Evolutionary conservation across 2,113 vertebrate species (phyloP).

Genomic region (Lepus europaeus): DNA sequence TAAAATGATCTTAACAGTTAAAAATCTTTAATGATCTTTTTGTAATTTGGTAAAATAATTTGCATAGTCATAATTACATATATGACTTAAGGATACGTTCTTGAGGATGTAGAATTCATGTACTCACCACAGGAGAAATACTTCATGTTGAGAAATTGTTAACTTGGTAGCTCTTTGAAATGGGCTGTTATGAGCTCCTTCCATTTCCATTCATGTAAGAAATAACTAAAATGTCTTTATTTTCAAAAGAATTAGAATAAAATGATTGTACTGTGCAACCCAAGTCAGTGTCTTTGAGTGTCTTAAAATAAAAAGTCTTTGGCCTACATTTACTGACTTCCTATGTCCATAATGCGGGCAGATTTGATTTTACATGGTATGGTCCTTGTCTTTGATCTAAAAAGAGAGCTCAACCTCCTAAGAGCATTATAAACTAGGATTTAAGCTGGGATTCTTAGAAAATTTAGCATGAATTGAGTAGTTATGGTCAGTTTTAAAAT

Average conservation of each 20-base stretch:
- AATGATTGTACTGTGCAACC: neutral
- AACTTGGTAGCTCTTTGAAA: slow-evolving; percentile 12
- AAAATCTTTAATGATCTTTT: no score
- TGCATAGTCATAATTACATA: neutral
- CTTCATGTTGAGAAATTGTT: slow-evolving; percentile 7
- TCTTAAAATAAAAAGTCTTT: neutral
- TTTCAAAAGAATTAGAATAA: slow-evolving; percentile 53
- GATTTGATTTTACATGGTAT: slow-evolving; percentile 43
- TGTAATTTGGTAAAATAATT: slow-evolving; percentile 23
- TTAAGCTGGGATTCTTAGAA: slow-evolving; percentile 51
- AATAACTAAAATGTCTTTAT: slow-evolving; percentile 53
- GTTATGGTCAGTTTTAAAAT: slow-evolving; percentile 22
- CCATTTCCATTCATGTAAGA: slow-evolving; percentile 35
- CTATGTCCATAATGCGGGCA: neutral
- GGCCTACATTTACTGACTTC: slow-evolving; percentile 33
- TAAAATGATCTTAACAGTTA: no score
- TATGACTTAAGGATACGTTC: neutral
- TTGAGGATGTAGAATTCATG: neutral
- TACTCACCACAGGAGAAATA: slow-evolving; percentile 22
- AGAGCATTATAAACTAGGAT: slow-evolving; percentile 31
- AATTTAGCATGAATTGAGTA: slow-evolving; percentile 36
- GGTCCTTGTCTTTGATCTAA: neutral
- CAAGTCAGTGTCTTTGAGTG: neutral
- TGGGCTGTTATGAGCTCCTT: slow-evolving; percentile 18
- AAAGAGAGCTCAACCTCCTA: slow-evolving; percentile 50